Base-by-base conservation (phyloP, 2,113 vertebrate species). In the Nicator chloris region DNA sequence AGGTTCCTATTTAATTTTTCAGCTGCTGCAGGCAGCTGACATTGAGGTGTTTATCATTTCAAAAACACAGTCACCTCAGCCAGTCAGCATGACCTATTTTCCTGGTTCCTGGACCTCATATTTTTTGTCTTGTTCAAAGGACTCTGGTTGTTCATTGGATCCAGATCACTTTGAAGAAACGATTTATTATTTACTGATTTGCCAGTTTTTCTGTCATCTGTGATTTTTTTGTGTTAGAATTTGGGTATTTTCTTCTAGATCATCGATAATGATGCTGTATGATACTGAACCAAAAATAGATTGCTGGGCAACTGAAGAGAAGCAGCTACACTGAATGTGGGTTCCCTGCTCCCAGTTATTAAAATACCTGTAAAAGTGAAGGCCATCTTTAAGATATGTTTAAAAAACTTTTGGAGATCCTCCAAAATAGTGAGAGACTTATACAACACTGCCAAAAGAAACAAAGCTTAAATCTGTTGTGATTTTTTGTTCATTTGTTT, bases 81-180 rank as follows among this genome's bases (percentile, higher is more conserved):
- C 89, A 92, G 73, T 75, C 90, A 82, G 86, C 73, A 88, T 72
- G 91, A 96, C 92, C 95, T 89, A 72, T 94, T 95, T 95, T 93
- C 81, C 80, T 82, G 15, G 11, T 89, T 93, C 77, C 83, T 86
- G 53, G 87, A 92, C 73, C 53, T 96, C 57, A 23, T 60, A 86
- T 84, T 82, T 94, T 90, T 79, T 78, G 51, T 45, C n/a, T 56
- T 16, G 1, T 78, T 91, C 30, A 66, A 56, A 90, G 30, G 35
- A 82, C 39, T 63, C 35, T 53, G 0, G 0, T 40, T 78, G 47
- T 49, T 84, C 37, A 13, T 1, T 71, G 37, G 44, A 79, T 79
- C n/a, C 61, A 71, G 47, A 72, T 79, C 53, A 27, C 35, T 71
- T 33, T n/a, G 28, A 86, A 75, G 22, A 89, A 72, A 19, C 40